Percentiles rank a stretch among this genome's conserved stretches.
phyloP scores from a whole-genome alignment of 2,888 invertebrate genomes.

The Melikaiella ostensackeni region DNA sequence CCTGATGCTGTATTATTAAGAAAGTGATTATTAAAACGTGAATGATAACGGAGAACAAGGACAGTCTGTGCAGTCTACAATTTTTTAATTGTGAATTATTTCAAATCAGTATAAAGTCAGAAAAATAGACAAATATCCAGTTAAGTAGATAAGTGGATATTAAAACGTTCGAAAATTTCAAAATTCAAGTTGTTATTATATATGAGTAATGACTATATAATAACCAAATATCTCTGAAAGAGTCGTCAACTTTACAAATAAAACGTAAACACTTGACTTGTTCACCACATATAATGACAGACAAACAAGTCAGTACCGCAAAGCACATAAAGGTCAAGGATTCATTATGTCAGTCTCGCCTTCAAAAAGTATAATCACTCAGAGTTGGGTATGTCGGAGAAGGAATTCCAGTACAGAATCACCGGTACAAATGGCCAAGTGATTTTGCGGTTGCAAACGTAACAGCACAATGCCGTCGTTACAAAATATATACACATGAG shows the following conservation, averaged over 20 bases:
- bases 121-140: too few relatives aligned
- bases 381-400: not conserved
- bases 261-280: not conserved
- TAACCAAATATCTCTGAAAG: not conserved
- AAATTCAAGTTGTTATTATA: too few relatives aligned
- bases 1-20: not conserved
- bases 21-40: not conserved
- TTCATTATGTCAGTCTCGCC: not conserved
- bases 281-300: not conserved
- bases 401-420: not conserved
- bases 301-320: not conserved
- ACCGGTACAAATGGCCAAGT: not conserved
- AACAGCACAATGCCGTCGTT: slow-evolving; percentile 3
- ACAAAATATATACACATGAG: not conserved
- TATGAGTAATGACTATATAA: too few relatives aligned
- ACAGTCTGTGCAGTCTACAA: not conserved
- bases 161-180: too few relatives aligned
- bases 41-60: slow-evolving; percentile 7
- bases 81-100: not conserved
- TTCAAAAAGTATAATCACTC: not conserved
- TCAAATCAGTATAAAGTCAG: too few relatives aligned
- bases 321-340: not conserved
- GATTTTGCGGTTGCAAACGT: not conserved
- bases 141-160: too few relatives aligned
- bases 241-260: not conserved